A percentile compares a stretch with the other conserved stretches of the same genome.
Evolutionary conservation across 2,797 vertebrate species (phyloP).

Genomic region (Nyctibius grandis): DNA sequence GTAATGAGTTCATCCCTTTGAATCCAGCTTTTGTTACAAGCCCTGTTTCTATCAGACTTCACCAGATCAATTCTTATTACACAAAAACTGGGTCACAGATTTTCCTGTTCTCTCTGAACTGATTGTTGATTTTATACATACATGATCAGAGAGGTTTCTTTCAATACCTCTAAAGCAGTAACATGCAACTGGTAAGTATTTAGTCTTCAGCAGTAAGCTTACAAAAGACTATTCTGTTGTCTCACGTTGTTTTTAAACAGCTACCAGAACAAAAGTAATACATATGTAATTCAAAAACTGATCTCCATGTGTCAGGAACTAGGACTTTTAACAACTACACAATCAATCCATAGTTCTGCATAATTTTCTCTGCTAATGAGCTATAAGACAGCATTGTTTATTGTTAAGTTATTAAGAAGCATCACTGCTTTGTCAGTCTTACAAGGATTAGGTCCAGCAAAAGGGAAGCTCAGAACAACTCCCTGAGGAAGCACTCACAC

Average conservation of each 20-base stretch:
- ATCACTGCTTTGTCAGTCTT: background rate
- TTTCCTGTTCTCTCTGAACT: background rate
- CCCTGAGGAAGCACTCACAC: background rate
- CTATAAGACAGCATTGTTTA: background rate
- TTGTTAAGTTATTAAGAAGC: background rate
- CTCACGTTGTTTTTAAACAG: background rate
- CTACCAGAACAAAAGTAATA: background rate
- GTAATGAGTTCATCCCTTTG: background rate
- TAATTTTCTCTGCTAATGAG: background rate
- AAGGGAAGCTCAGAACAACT: background rate
- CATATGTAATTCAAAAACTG: background rate
- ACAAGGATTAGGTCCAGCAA: background rate
- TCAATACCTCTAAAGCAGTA: background rate
- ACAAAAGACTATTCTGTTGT: background rate
- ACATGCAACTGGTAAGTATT: background rate
- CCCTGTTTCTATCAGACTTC: background rate
- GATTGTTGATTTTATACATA: background rate
- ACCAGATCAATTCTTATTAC: background rate
- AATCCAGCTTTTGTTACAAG: background rate
- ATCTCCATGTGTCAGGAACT: background rate
- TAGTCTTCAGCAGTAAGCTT: background rate
- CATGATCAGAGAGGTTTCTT: background rate
- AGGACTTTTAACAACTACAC: background rate
- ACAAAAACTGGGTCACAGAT: background rate
- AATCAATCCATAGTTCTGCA: background rate